Evolutionary conservation across 2,888 invertebrate species (phyloP).

Genomic region (Microplitis manilae): DNA sequence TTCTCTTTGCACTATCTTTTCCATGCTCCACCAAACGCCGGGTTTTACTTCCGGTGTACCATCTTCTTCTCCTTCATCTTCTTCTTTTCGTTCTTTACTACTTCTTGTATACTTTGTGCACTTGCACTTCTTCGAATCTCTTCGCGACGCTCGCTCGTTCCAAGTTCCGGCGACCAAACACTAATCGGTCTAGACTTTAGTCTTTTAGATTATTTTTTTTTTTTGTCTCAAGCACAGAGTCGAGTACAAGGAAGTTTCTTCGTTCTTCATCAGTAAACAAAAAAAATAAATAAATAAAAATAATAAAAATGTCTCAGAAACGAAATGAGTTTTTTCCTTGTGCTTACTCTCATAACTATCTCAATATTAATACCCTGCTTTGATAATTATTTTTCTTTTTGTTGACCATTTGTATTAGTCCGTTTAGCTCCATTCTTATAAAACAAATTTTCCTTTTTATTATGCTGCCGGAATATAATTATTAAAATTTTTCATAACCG

Average conservation of each 20-base stretch:
- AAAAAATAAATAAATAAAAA: not conserved
- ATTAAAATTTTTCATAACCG: not conserved
- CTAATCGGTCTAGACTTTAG: constrained; percentile 66
- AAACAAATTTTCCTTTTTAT: not conserved
- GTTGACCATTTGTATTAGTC: not conserved
- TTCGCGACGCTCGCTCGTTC: constrained; percentile 46
- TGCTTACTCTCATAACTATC: constrained; percentile 33
- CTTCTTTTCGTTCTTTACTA: not conserved
- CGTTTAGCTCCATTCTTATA: not conserved
- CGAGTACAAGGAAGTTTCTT: constrained; percentile 42
- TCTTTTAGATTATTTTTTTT: constrained; percentile 31
- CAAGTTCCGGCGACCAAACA: constrained; percentile 62
- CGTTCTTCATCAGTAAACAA: constrained; percentile 7
- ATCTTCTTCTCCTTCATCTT: constrained; percentile 26
- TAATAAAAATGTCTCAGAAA: not conserved
- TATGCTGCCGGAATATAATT: too few relatives aligned
- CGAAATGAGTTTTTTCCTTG: constrained; percentile 26
- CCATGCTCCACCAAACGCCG: constrained; percentile 44
- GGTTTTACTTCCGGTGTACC: constrained; percentile 49
- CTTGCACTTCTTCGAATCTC: constrained; percentile 26
- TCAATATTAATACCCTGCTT: constrained; percentile 38
- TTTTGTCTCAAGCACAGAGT: constrained; percentile 37
- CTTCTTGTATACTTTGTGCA: constrained; percentile 24
- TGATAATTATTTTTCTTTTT: constrained; percentile 28
- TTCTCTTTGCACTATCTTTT: constrained; percentile 43